Conservation (phyloP, 2,888 invertebrate species). For the Habrosyne pyritoides region DNA sequence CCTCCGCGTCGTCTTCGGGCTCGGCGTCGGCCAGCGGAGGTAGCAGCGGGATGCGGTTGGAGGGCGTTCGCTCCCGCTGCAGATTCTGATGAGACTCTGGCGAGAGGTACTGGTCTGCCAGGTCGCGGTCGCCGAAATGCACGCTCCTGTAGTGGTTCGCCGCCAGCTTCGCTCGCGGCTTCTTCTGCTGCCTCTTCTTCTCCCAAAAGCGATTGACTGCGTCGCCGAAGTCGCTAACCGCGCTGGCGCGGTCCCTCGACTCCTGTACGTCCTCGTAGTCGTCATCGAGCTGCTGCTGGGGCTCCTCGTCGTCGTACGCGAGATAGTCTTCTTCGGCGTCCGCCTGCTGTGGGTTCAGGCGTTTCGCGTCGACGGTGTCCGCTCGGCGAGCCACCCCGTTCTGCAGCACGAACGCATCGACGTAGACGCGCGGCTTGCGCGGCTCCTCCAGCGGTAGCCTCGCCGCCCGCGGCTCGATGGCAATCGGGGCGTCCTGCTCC, state of each 20-base stretch:
- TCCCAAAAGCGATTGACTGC: constrained; percentile 77
- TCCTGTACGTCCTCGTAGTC: constrained; percentile 75
- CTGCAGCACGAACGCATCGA: constrained; percentile 74
- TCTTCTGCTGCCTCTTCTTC: constrained; percentile 46
- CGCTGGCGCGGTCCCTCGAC: constrained; percentile 59
- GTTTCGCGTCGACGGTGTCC: constrained; percentile 65
- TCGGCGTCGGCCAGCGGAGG: constrained; percentile 38
- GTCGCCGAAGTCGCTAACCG: constrained; percentile 63
- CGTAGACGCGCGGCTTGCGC: constrained; percentile 68
- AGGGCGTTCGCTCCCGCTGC: constrained; percentile 46
- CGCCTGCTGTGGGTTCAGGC: constrained; percentile 39
- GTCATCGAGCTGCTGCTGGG: constrained; percentile 48
- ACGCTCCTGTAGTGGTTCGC: constrained; percentile 67
- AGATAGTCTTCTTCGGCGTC: constrained; percentile 59
- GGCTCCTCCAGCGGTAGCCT: constrained; percentile 58
- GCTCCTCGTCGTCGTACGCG: constrained; percentile 59
- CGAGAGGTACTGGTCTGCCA: constrained; percentile 45
- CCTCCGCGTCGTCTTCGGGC: constrained; percentile 59
- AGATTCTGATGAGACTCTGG: constrained; percentile 51
- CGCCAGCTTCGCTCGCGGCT: constrained; percentile 46
- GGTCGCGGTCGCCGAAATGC: constrained; percentile 71
- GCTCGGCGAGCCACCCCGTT: constrained; percentile 72
- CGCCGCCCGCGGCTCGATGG: constrained; percentile 69
- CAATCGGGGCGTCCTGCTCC: constrained; percentile 45
- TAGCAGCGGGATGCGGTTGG: constrained; percentile 49